Conservation (phyloP, 2,888 invertebrate genomes). For the Cheilosia impressa region DNA sequence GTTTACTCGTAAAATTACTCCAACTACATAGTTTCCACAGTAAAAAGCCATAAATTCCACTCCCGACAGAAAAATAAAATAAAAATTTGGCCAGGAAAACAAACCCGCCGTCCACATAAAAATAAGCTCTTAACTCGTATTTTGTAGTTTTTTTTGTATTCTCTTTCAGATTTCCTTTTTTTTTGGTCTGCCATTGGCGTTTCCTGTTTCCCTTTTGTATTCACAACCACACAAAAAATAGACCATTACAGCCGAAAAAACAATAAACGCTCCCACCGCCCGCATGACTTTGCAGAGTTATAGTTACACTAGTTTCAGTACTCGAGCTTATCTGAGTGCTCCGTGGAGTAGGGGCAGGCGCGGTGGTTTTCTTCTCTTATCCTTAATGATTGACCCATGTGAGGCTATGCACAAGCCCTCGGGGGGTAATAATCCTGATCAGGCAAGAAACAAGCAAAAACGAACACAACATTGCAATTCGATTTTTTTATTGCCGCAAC, state of each 20-base stretch:
- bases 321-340: constrained; percentile 43
- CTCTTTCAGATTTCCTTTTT: not conserved
- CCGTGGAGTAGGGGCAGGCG: not conserved
- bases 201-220: constrained; percentile 23
- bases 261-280: constrained; percentile 44
- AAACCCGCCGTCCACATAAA: constrained; percentile 27
- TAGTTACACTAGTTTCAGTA: constrained; percentile 47
- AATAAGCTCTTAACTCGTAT: constrained; percentile 50
- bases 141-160: constrained; percentile 25
- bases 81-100: constrained; percentile 28
- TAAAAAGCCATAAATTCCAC: constrained; percentile 20
- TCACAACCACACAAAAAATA: constrained; percentile 46
- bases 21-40: constrained; percentile 34
- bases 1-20: constrained; percentile 56
- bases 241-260: constrained; percentile 44
- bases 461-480: constrained; percentile 46
- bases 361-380: constrained; percentile 27
- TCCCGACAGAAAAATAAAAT: constrained; percentile 9
- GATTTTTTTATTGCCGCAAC: constrained; percentile 41
- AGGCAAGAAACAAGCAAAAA: constrained; percentile 24
- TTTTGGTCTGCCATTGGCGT: constrained; percentile 16
- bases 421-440: constrained; percentile 67
- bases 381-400: constrained; percentile 52
- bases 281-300: constrained; percentile 12
- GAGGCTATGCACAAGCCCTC: constrained; percentile 23